phyloP scores from a whole-genome alignment of 2,797 vertebrate species.

The Monodelphis domestica region DNA sequence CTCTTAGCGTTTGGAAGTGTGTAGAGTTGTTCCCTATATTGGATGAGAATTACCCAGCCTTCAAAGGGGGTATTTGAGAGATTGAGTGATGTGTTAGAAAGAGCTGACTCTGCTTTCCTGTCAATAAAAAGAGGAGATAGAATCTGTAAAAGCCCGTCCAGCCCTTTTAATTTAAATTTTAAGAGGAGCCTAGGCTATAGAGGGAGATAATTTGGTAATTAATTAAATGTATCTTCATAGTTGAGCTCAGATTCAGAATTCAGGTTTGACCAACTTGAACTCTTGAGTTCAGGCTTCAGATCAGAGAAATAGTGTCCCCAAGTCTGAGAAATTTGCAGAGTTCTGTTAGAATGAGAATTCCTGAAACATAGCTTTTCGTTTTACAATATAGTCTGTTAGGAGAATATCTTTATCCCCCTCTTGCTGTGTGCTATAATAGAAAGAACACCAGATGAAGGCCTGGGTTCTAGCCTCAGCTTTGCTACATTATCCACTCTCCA shows the following conservation, averaged over 20 bases:
- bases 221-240: conserved; percentile 56
- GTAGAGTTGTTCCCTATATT: not conserved
- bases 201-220: conserved; percentile 47
- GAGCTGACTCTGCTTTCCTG: conserved; percentile 29
- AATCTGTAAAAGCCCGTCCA: not conserved
- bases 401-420: not conserved
- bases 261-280: not conserved
- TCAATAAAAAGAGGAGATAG: conserved; percentile 48
- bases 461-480: too few species aligned
- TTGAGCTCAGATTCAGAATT: not conserved
- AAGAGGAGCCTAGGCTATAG: conserved; percentile 26
- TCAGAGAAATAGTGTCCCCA: not conserved
- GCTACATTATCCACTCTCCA: too few species aligned
- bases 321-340: not conserved
- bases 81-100: not conserved
- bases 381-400: not conserved
- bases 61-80: not conserved
- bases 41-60: not conserved
- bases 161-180: not conserved
- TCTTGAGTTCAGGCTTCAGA: not conserved
- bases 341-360: not conserved
- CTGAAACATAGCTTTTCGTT: not conserved
- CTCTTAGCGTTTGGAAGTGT: not conserved
- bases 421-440: not conserved
- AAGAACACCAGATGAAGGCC: not conserved